Conservation (phyloP, 2,888 invertebrate genomes). For the Cylindroiulus punctatus region DNA sequence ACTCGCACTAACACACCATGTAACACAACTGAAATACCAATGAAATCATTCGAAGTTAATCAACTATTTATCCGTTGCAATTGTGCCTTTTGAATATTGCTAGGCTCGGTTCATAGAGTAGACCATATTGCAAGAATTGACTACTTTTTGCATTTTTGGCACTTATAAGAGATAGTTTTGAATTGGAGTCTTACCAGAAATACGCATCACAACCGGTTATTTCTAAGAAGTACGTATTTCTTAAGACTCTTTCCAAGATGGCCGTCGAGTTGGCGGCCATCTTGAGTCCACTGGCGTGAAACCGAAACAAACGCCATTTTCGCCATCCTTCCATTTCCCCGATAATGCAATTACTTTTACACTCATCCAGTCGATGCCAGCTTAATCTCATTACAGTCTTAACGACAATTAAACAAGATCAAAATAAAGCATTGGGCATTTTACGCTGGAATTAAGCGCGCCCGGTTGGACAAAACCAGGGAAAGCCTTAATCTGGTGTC, state of each 20-base stretch:
- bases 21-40: no score
- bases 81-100: no score
- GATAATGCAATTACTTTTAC: conserved; percentile 12
- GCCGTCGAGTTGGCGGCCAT: conserved; percentile 12
- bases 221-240: neutral
- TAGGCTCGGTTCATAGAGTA: no score
- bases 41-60: no score
- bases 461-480: neutral
- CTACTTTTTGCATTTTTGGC: no score
- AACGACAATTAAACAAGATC: conserved; percentile 31
- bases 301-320: conserved; percentile 11
- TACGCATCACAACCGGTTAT: no score
- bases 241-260: neutral
- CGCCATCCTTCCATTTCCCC: neutral
- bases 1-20: no score
- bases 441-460: conserved; percentile 22
- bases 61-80: no score
- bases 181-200: no score
- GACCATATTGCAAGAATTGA: no score
- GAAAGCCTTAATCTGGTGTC: neutral
- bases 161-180: no score
- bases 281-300: neutral
- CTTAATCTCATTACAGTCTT: conserved; percentile 42
- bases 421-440: conserved; percentile 25
- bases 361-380: conserved; percentile 3